phyloP scores from a whole-genome alignment of 2,797 vertebrate species.

The Cyprinodon diabolis region DNA sequence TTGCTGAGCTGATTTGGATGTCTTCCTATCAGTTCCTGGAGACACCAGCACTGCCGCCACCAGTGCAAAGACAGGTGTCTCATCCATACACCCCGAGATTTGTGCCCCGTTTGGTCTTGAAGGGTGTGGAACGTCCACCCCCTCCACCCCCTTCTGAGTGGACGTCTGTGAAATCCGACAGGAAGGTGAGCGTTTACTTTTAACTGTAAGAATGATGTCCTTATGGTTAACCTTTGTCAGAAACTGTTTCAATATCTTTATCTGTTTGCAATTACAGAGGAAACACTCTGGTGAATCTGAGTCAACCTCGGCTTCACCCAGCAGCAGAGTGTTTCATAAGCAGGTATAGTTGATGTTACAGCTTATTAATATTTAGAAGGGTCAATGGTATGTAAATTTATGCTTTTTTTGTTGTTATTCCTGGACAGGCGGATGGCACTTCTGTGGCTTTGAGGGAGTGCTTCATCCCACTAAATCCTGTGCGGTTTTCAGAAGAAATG shows the following conservation, averaged over 20 bases:
- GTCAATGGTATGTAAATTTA: background rate
- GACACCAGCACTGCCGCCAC: too few species aligned
- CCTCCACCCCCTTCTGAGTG: background rate
- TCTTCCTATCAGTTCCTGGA: background rate
- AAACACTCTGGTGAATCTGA: background rate
- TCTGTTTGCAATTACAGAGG: background rate
- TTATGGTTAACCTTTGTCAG: background rate
- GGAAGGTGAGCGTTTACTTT: background rate
- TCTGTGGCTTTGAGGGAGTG: background rate
- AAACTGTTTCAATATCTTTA: background rate
- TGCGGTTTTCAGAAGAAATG: background rate
- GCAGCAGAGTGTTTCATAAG: background rate
- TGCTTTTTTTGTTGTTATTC: background rate
- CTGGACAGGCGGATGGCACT: background rate
- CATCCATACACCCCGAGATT: background rate
- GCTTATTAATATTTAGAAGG: background rate
- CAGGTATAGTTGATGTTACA: background rate
- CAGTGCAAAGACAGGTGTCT: background rate
- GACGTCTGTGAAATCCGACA: background rate
- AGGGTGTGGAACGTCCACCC: background rate
- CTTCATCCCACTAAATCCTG: background rate
- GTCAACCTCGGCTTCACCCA: background rate
- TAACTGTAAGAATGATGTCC: background rate
- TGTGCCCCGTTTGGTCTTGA: background rate
- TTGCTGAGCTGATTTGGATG: background rate